Evolutionary conservation across 1,140 invertebrate genomes (phyloP).

Genomic region (Pseudachorutes palmiensis): DNA sequence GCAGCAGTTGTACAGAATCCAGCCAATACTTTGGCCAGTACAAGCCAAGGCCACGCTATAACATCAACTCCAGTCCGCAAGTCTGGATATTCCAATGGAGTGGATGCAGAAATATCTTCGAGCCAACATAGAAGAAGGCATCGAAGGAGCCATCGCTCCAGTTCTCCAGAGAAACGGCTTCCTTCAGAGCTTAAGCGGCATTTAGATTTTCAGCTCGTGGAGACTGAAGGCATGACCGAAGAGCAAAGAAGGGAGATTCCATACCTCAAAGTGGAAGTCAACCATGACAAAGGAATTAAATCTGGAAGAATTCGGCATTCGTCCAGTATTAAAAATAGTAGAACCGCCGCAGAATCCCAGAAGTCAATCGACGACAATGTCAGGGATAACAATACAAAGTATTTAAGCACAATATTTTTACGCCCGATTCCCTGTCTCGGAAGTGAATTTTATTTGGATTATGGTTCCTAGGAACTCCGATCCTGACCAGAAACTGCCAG

Average conservation of each 20-base stretch:
- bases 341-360: neutral
- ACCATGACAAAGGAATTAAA: conserved; percentile 32
- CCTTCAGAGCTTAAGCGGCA: conserved; percentile 64
- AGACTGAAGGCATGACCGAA: conserved; percentile 71
- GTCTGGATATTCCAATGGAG: conserved; percentile 46
- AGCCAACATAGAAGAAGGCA: conserved; percentile 46
- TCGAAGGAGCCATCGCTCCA: conserved; percentile 50
- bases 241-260: conserved; percentile 82
- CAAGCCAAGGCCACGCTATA: conserved; percentile 7
- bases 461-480: conserved; percentile 8
- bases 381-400: neutral
- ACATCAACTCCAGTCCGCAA: conserved; percentile 39
- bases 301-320: conserved; percentile 29
- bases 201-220: conserved; percentile 79
- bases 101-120: conserved; percentile 47
- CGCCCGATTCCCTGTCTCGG: too few species aligned
- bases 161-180: conserved; percentile 48
- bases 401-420: too few species aligned
- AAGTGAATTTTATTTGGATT: too few species aligned
- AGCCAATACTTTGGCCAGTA: conserved; percentile 6
- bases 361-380: neutral
- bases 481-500: conserved; percentile 39
- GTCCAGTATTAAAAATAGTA: conserved; percentile 33
- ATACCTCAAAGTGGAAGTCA: conserved; percentile 72
- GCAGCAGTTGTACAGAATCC: conserved; percentile 50